Conservation (phyloP, 2,113 vertebrate species). For the Mola mola region DNA sequence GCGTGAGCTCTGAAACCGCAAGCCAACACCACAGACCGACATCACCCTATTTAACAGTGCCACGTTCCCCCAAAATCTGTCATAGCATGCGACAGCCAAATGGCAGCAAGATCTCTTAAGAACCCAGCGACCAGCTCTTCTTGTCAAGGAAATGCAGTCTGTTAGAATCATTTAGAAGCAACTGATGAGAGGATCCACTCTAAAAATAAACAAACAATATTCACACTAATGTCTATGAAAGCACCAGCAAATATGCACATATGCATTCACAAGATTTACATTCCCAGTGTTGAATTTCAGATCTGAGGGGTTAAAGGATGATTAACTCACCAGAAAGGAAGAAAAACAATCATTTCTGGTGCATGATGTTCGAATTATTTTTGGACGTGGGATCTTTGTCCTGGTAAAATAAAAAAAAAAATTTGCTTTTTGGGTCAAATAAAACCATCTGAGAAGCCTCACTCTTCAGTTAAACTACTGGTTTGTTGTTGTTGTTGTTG, state of each 20-base stretch:
- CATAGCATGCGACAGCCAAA: constrained; percentile 55
- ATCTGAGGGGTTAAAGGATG: neutral
- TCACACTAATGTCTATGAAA: too few relatives aligned
- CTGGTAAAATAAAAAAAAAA: neutral
- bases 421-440: neutral
- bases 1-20: constrained; percentile 73
- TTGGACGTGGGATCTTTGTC: neutral
- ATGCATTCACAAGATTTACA: too few relatives aligned
- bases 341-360: neutral
- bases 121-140: constrained; percentile 45
- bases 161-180: constrained; percentile 58
- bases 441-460: constrained; percentile 1
- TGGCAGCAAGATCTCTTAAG: constrained; percentile 61
- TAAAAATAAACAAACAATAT: constrained; percentile 60
- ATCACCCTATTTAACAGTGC: constrained; percentile 72
- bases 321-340: neutral
- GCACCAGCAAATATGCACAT: too few relatives aligned
- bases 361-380: neutral
- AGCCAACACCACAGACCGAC: constrained; percentile 63
- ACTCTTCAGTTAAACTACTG: too few relatives aligned
- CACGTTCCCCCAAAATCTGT: constrained; percentile 67
- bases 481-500: too few relatives aligned
- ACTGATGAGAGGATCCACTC: constrained; percentile 56
- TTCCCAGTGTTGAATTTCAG: too few relatives aligned
- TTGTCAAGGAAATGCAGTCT: constrained; percentile 47